phyloP scores from a whole-genome alignment of 2,888 invertebrate genomes.

The Neoitamus cyanurus region DNA sequence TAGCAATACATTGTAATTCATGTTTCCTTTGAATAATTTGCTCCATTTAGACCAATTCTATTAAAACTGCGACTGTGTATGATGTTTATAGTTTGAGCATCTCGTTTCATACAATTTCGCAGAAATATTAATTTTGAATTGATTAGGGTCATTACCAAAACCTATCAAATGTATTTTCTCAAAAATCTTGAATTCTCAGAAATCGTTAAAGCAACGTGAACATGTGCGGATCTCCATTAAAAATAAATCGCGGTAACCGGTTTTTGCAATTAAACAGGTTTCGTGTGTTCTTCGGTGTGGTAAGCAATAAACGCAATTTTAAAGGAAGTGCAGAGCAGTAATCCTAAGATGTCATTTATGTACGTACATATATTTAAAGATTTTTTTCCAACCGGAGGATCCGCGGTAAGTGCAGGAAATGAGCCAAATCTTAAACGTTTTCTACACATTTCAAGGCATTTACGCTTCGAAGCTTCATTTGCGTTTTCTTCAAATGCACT shows the following conservation, averaged over 20 bases:
- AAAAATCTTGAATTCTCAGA: not conserved
- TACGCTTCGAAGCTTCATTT: not conserved
- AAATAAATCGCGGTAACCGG: not conserved
- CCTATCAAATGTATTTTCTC: not conserved
- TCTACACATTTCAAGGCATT: not conserved
- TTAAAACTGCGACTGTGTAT: not conserved
- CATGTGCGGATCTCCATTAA: not conserved
- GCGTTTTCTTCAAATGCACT: not conserved
- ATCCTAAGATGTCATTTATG: not conserved
- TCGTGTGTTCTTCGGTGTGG: not conserved
- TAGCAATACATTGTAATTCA: not conserved
- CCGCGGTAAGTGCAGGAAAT: not conserved
- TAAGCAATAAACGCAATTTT: not conserved
- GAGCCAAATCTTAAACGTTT: not conserved
- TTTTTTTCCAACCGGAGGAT: not conserved
- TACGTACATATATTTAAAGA: not conserved
- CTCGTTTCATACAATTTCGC: not conserved
- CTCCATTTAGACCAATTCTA: not conserved
- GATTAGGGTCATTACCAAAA: not conserved
- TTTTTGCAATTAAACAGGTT: conserved; percentile 1
- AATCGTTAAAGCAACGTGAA: not conserved
- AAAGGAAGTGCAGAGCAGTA: not conserved
- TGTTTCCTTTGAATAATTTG: not conserved
- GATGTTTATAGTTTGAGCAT: not conserved
- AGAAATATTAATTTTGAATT: not conserved